Evolutionary conservation across 2,113 vertebrate species (phyloP), one percentile per base, ranked within the genome.

Genomic region (Poeciliopsis retropinna): DNA sequence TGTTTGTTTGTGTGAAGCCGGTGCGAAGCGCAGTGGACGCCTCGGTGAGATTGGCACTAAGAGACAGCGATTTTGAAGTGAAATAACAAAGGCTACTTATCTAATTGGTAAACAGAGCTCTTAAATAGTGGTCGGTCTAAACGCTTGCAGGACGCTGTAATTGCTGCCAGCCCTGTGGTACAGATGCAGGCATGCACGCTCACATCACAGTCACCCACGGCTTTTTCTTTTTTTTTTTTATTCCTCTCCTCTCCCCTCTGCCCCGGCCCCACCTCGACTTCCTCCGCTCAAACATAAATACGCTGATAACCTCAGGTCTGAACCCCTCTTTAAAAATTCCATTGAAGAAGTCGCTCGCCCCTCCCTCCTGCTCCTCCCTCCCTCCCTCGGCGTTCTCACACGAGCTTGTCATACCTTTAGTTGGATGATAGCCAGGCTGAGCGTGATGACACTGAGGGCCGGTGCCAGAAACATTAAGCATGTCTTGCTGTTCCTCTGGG

Each of bases 71-170:
- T 88, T 80, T 91, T 82, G 88, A 92, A 93, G 92, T 81, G 92
- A 91, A 92, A 85, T 94, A 94, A 94, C 92, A 94, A 93, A 89
- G 89, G 91, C 94, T 92, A 86, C 92, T 91, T 92, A 95, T 92
- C 94, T 95, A 94, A 96, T 96, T 94, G 94, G 93, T 94, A 94
- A 92, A 94, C 88, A 92, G 89, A 91, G 88, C 92, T 93, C 91
- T 91, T 93, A 89, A 92, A 92, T 91, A 89, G 92, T 78, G 91
- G 93, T 92, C 86, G 92, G 93, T 93, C 94, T 95, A 96, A 96
- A 93, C 67, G 93, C 93, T 94, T 91, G 91, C 95, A 95, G 95
- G 91, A 89, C 81, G 79, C 73, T 6, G 32, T 96, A 96, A 96
- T 95, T 94, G 94, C 84, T 95, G 85, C 92, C 95, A 95, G 95